Evolutionary conservation across 2,797 vertebrate species (phyloP).

Genomic region (Spea hammondii): DNA sequence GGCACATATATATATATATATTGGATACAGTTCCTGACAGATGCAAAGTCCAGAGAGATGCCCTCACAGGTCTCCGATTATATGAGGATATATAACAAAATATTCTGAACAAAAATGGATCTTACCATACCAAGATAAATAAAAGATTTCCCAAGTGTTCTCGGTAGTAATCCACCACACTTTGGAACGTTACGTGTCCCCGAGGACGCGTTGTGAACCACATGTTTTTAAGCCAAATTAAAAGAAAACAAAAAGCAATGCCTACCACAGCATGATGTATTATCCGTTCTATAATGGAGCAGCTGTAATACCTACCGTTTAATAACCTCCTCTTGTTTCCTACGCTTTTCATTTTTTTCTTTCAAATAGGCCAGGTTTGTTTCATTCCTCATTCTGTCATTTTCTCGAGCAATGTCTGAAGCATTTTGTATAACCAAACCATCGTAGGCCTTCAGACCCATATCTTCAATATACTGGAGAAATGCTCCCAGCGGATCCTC

Average conservation of each 20-base stretch:
- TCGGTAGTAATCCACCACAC: too few species aligned
- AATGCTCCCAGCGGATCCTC: constrained; percentile 84
- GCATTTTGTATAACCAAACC: constrained; percentile 92
- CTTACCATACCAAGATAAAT: too few species aligned
- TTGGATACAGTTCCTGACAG: too few species aligned
- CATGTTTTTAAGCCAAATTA: not conserved
- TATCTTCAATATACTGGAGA: constrained; percentile 96
- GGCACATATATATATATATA: too few species aligned
- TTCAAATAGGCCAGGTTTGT: constrained; percentile 89
- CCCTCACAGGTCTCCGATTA: too few species aligned
- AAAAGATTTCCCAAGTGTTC: too few species aligned
- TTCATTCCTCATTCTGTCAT: constrained; percentile 92
- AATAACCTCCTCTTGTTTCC: constrained; percentile 96
- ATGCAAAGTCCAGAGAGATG: too few species aligned
- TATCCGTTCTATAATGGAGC: too few species aligned
- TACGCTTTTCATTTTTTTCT: constrained; percentile 94
- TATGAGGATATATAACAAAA: too few species aligned
- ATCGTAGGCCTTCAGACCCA: constrained; percentile 91
- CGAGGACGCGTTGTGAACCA: too few species aligned
- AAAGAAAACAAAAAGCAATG: not conserved
- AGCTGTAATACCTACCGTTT: constrained; percentile 78
- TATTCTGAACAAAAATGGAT: too few species aligned
- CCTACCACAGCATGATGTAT: not conserved
- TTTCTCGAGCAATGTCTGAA: constrained; percentile 81
- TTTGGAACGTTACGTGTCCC: too few species aligned